Conservation (phyloP, 2,113 vertebrate genomes). For the Actinemys pallida region DNA sequence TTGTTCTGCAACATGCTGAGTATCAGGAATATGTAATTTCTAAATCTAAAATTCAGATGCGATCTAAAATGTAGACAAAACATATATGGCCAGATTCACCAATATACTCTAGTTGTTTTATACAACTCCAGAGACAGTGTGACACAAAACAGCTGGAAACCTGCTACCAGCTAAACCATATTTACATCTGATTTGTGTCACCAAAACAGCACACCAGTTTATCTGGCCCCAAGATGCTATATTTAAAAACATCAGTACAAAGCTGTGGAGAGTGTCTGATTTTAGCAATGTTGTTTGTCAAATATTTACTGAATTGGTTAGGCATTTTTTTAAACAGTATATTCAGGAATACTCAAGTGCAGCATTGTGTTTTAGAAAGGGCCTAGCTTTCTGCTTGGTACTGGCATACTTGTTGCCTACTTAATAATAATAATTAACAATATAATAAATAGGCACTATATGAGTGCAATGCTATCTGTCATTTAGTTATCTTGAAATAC, state of each 20-base stretch:
- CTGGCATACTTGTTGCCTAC: not conserved
- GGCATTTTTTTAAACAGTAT: conserved; percentile 15
- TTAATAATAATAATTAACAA: not conserved
- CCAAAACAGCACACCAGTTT: not conserved
- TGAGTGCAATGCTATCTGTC: not conserved
- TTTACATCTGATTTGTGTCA: not conserved
- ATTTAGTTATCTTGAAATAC: not conserved
- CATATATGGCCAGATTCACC: not conserved
- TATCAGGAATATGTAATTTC: not conserved
- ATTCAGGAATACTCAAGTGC: not conserved
- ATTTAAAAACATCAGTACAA: not conserved
- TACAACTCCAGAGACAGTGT: not conserved
- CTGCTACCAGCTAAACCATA: not conserved
- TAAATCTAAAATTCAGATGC: not conserved
- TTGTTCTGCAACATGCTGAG: not conserved
- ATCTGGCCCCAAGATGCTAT: not conserved
- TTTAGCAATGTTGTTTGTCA: not conserved
- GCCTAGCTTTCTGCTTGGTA: not conserved
- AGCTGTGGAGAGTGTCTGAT: not conserved
- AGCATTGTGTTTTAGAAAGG: not conserved
- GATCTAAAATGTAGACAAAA: not conserved
- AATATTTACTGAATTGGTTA: not conserved
- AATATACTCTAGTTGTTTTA: not conserved
- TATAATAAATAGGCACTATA: not conserved
- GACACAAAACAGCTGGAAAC: not conserved